Evolutionary conservation across 1,140 invertebrate genomes (phyloP), one percentile per base, ranked within the genome.

Genomic region (Macrocentrus cingulum): DNA sequence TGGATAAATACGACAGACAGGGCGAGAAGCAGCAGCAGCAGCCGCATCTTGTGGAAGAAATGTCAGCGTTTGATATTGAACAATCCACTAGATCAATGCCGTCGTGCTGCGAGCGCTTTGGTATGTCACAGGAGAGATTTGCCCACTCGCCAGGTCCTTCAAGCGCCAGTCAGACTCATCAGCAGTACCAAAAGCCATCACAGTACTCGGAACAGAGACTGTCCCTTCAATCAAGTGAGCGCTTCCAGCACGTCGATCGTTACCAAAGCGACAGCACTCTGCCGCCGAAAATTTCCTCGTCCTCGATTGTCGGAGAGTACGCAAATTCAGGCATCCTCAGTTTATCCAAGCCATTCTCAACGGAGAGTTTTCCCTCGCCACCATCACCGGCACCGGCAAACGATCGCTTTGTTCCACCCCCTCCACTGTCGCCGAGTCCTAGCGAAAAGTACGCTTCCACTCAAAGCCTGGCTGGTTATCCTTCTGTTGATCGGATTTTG

Each of bases 321-420:
- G 64, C 65, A 11, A 71, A 68, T 51, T 46, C 63, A 0, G 62
- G 62, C 54, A 63, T 70, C 37, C 42, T 68, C 45, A 15, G 58
- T 56, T 11, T 59, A 54, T 56, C 66, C 55, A 69, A 66, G 9
- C 58, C 70, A 7, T 77, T 79, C 59, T 71, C 69, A 18, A 51
- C 72, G 34, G 77, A 80, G 39, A 74, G 67, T 11, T 80, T 80
- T 56, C 77, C 77, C 11, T 80, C 76, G 11, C 77, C 77, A 23
- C 76, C 77, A 2, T 79, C 77, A 16, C 77, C 77, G 16, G 77
- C 76, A 9, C 77, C 77, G 4, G 67, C 72, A 7, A 74, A 73
- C 59, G 76, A 79, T 39, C 66, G 73, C 3, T 80, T 80, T 62
- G 70, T 80, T 11, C 76, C 76, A 19, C 76, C 76, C 32, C 77